Evolutionary conservation across 2,888 invertebrate species (phyloP), one percentile per base, ranked within the genome.

Genomic region (Taenaris catops): DNA sequence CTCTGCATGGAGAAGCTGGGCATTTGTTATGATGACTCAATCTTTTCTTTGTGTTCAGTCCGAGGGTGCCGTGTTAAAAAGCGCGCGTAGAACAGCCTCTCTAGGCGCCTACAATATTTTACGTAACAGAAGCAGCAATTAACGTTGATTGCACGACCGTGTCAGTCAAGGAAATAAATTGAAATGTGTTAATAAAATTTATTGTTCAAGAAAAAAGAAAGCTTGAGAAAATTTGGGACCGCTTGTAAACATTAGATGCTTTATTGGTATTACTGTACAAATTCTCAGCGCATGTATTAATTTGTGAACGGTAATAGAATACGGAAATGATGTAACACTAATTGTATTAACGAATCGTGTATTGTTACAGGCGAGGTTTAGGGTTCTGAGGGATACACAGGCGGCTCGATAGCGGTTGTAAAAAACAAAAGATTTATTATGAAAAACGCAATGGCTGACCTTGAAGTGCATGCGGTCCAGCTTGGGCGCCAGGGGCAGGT

Each of bases 11-110:
- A 72, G 65, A 62, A 63, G 61, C 60, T 67, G 68, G 63, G 71
- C 75, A 81, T 84, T 81, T 84, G 83, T 84, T 84, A 76, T 81
- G 83, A 84, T 84, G 84, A 84, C 80, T 84, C 79, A 78, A 83
- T 84, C 63, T 67, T 84, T 84, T 71, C 79, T 80, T 84, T 84
- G 74, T 79, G 54, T 53, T 48, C 51, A 46, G 51, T 4, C 2
- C 48, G 52, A 66, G 65, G 66, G 67, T 66, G 64, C 65, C 51
- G 53, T 62, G 58, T 50, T 51, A 53, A 59, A 54, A 55, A 55
- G 44, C 56, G 49, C 44, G 48, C 56, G 54, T 56, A 60, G 60
- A 64, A 51, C 59, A 54, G 58, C 51, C 53, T 58, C 53, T 58
- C 54, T 51, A 52, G 47, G 67, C 75, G 65, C 65, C 67, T 58